Conservation (phyloP, 2,113 vertebrate genomes). For the Ciconia boyciana region DNA sequence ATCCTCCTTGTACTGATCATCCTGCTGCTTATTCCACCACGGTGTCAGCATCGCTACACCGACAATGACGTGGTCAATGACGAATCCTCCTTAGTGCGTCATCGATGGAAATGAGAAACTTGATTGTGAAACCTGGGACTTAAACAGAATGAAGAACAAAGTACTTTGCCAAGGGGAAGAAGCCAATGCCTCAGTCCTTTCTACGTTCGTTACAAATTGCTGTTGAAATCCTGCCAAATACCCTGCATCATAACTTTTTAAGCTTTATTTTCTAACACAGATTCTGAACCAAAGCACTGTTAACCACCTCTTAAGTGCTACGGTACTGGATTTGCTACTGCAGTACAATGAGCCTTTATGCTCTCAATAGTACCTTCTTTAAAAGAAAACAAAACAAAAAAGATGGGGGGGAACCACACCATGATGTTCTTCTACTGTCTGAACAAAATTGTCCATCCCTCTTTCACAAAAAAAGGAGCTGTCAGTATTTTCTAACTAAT, state of each 20-base stretch:
- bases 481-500: conserved; percentile 50
- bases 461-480: conserved; percentile 7
- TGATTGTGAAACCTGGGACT: not conserved
- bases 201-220: not conserved
- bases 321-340: not conserved
- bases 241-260: conserved; percentile 44
- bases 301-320: conserved; percentile 53
- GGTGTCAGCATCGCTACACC: conserved; percentile 45
- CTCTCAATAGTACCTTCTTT: conserved; percentile 19
- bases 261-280: conserved; percentile 65
- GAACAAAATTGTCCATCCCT: not conserved
- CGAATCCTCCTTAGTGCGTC: conserved; percentile 90
- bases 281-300: conserved; percentile 67
- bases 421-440: conserved; percentile 1
- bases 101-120: conserved; percentile 91
- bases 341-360: conserved; percentile 24
- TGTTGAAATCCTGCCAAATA: conserved; percentile 35
- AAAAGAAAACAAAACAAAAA: not conserved
- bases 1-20: conserved; percentile 82
- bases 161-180: not conserved
- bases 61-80: conserved; percentile 84
- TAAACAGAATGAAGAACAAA: not conserved
- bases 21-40: conserved; percentile 80
- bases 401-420: not conserved
- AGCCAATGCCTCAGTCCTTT: not conserved